Evolutionary conservation across 1,140 invertebrate genomes (phyloP), one percentile per base, ranked within the genome.

Genomic region (Heliothis subflexa): DNA sequence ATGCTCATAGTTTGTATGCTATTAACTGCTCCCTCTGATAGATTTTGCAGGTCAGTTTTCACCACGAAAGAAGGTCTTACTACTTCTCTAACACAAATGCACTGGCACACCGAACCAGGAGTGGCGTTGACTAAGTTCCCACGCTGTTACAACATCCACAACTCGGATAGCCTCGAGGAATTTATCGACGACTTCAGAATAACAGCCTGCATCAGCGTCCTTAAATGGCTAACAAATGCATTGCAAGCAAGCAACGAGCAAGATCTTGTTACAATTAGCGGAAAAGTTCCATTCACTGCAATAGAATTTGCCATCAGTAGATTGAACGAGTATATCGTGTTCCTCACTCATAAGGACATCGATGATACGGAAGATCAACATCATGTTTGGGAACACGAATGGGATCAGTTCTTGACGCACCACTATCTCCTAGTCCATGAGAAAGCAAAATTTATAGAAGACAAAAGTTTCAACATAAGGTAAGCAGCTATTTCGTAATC

Each of bases 61-160:
- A 98, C 98, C 1, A 98, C 98, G 0, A 99, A 99, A 95, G 97
- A 98, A 95, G 97, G 98, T 45, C 93, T 99, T 28, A 98, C 97
- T 82, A 95, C 96, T 9, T 97, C 97, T 78, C 94, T 99, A 54
- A 96, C 97, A 74, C 97, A 98, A 94, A 97, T 98, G 91, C 97
- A 98, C 86, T 99, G 98, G 98, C 98, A 97, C 89, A 97, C 96
- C 82, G 97, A 99, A 86, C 96, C 97, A 40, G 97, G 97, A 18
- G 96, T 98, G 33, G 96, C 98, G 0, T 95, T 97, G 78, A 97
- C 97, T 2, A 97, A 97, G 76, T 98, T 98, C 89, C 98, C 98
- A 0, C 95, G 98, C 49, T 98, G 98, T 85, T 99, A 98, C 91
- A 97, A 98, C 78, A 96, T 98, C 47, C 97, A 97, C 88, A 97